Evolutionary conservation across 2,888 invertebrate species (phyloP), one percentile per base, ranked within the genome.

Genomic region (Drosophila formosana): DNA sequence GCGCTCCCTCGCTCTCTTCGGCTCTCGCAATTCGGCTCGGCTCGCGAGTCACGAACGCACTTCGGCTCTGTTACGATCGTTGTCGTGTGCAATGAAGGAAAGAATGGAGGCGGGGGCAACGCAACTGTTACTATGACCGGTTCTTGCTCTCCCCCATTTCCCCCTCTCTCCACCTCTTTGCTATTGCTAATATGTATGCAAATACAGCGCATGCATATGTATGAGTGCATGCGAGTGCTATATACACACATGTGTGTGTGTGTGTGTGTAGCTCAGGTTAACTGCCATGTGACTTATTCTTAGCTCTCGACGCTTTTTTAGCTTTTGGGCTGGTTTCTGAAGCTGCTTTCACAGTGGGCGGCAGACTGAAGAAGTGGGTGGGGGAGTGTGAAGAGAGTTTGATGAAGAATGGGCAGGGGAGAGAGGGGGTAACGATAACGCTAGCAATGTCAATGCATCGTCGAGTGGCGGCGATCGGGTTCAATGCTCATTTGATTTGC

Each of bases 401-500:
- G 25, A 34, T 11, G 9, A 8, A 3, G 46, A 8, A 25, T 13
- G 25, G 4, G 1, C 13, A 46, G 11, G 45, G 3, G 26, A 3
- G 32, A 26, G 11, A 8, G 32, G 47, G 51, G 43, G 32, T 30
- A 18, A 9, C 30, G 66, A 62, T 55, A 58, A 61, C 46, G 60
- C 65, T 55, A 47, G 58, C 55, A 64, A 76, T 75, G 82, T 84
- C 72, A 80, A 76, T 85, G 84, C 76, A 75, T 74, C 70, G 72
- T 69, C 50, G 60, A 66, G 67, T 65, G 56, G 49, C 66, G 41
- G 7, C 28, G 53, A 46, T 37, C 23, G 69, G 49, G 63, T 82
- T 78, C 79, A 82, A 70, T 70, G 86, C 67, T 73, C 86, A 80
- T 70, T 76, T 70, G 66, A 85, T 78, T 72, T 63, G 72, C 46